Evolutionary conservation across 2,888 invertebrate species (phyloP).

Genomic region (Temnothorax ravouxi): DNA sequence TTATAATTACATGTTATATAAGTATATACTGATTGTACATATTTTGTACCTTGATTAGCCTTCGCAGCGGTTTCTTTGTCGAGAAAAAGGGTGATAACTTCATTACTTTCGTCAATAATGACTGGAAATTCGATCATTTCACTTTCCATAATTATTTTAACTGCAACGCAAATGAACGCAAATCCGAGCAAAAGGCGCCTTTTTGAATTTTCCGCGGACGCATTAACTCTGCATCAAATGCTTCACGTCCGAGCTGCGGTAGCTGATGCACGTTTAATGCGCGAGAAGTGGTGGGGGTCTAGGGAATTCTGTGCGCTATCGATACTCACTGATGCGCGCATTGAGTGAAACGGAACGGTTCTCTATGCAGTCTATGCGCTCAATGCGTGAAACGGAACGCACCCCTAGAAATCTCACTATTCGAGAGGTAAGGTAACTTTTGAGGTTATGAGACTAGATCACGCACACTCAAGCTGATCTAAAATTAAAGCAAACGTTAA

Average conservation of each 20-base stretch:
- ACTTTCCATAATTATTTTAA: no score
- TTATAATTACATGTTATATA: no score
- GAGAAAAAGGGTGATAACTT: background rate
- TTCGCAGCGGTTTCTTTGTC: background rate
- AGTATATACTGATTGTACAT: no score
- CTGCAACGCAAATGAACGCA: no score
- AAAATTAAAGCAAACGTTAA: no score
- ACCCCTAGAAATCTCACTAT: no score
- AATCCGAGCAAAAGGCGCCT: no score
- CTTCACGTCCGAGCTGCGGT: background rate
- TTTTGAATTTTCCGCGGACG: background rate
- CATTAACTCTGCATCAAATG: background rate
- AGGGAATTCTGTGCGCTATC: constrained; percentile 5
- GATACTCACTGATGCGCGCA: background rate
- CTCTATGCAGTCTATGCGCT: background rate
- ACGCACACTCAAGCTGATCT: no score
- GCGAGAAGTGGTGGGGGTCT: background rate
- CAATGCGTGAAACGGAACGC: background rate
- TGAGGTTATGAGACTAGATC: no score
- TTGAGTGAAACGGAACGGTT: constrained; percentile 9
- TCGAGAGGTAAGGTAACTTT: no score
- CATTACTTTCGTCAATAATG: background rate
- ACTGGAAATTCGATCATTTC: background rate
- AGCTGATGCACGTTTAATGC: constrained; percentile 1
- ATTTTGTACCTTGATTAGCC: background rate